A percentile compares a stretch with the other conserved stretches of the same genome.
Conservation (phyloP, 37 sponge, comb jelly and placozoan genomes). For the Oopsacas minuta region DNA sequence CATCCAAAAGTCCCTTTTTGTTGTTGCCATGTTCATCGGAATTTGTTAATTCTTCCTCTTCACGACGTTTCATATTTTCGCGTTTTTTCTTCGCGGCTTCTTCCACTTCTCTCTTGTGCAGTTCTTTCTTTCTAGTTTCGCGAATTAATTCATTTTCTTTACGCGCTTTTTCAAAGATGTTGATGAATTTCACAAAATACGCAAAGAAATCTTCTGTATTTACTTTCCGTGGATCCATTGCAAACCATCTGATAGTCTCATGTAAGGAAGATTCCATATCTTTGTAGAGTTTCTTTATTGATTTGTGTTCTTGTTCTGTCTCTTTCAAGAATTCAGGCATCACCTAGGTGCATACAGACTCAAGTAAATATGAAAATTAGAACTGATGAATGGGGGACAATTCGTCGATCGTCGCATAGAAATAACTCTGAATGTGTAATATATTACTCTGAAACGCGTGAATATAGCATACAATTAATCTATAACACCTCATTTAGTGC, state of each 20-base stretch:
- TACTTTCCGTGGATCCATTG: conserved; percentile 19
- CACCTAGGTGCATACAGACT: neutral
- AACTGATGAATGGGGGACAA: no score
- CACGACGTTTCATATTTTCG: neutral
- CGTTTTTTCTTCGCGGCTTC: neutral
- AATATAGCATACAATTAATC: no score
- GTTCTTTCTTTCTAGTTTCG: neutral
- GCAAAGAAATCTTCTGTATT: neutral
- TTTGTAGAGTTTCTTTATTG: neutral
- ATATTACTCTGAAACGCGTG: no score
- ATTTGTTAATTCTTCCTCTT: neutral
- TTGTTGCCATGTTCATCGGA: neutral
- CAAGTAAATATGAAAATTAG: no score
- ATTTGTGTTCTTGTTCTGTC: neutral
- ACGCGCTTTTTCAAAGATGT: neutral
- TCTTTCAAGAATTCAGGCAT: conserved; percentile 13
- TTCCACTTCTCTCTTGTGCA: conserved; percentile 1
- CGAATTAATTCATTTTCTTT: neutral
- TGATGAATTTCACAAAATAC: neutral
- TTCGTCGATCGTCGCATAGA: no score
- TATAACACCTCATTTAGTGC: no score
- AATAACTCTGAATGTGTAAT: no score
- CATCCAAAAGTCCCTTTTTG: neutral
- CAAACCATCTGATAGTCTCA: neutral
- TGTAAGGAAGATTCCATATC: conserved; percentile 1